phyloP scores from a whole-genome alignment of 2,797 vertebrate genomes.

The Dermochelys coriacea region DNA sequence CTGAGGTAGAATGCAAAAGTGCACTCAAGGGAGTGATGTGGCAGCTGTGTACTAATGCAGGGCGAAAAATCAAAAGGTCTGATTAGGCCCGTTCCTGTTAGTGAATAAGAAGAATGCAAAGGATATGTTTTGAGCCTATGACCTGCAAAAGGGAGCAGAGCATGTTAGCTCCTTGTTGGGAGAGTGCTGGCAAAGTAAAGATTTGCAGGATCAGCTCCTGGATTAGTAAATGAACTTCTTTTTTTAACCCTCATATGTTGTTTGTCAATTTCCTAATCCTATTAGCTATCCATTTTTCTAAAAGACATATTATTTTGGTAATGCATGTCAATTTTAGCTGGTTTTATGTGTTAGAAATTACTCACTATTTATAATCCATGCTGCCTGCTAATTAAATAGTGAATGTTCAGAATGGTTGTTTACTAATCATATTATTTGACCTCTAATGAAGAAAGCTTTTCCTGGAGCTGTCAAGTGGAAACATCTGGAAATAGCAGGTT shows the following conservation, averaged over 20 bases:
- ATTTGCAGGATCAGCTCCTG: neutral
- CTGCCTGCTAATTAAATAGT: neutral
- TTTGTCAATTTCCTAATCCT: neutral
- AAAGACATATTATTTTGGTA: neutral
- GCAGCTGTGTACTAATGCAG: neutral
- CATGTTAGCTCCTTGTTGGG: neutral
- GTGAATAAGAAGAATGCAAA: neutral
- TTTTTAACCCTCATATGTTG: neutral
- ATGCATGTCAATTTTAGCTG: neutral
- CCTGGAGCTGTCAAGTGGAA: conserved; percentile 2
- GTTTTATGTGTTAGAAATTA: neutral
- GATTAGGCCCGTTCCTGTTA: neutral
- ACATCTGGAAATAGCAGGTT: neutral
- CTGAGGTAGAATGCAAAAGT: neutral
- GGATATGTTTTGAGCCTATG: neutral
- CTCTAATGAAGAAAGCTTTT: conserved; percentile 20
- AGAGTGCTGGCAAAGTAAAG: neutral
- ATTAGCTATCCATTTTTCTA: neutral
- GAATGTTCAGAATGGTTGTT: conserved; percentile 37
- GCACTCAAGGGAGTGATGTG: neutral
- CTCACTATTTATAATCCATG: neutral
- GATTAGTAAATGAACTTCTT: neutral
- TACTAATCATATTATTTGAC: neutral
- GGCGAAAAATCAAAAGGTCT: neutral
- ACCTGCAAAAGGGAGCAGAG: neutral